Base-by-base conservation (phyloP, 2,888 invertebrate species). In the Blera fallax region DNA sequence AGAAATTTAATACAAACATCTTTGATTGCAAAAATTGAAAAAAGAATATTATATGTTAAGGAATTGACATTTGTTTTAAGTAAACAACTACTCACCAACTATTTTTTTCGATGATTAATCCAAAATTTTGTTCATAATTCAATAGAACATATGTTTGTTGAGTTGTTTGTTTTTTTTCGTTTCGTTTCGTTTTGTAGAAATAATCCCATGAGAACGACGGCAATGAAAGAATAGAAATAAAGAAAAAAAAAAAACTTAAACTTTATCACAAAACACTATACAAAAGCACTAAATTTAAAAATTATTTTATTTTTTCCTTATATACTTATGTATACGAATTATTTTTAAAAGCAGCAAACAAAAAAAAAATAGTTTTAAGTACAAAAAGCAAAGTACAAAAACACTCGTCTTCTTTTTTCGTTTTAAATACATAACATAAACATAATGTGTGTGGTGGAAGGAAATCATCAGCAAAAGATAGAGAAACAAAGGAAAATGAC, bases 91-190 rank as follows among this genome's bases (percentile, higher is more conserved):
- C 83, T 84, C 70, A 84, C 84, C 84, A 79, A 84, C 84, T 84
- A 69, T 74, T 34, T 34, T 43, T 69, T 69, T 78, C 18, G 84
- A 84, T 84, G 84, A 79, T 76, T 84, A 79, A 84, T 84, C 84
- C 84, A 84, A 56, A 74, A 56, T 43, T 10, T 10, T 43, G 29
- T 70, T 14, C 34, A 64, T 64, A 34, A 70, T 76, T 81, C 69
- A 32, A 56, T 70, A 24, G 62, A 79, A 84, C 84, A 79, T 79
- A 79, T 84, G 79, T 79, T 83, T 48, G 81, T 70, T 64, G 69
- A 7, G 67, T 54, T 32, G 29, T 34, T 18, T 64, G 54, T 72
- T 70, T 52, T 52, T 52, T 32, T 72, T n/a, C n/a, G n/a, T n/a
- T n/a, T n/a, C n/a, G n/a, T n/a, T 48, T 64, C 32, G 60, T 48